A percentile compares a stretch with the other conserved stretches of the same genome.
Evolutionary conservation across 2,113 vertebrate genomes (phyloP).

Genomic region (Pipra filicauda): DNA sequence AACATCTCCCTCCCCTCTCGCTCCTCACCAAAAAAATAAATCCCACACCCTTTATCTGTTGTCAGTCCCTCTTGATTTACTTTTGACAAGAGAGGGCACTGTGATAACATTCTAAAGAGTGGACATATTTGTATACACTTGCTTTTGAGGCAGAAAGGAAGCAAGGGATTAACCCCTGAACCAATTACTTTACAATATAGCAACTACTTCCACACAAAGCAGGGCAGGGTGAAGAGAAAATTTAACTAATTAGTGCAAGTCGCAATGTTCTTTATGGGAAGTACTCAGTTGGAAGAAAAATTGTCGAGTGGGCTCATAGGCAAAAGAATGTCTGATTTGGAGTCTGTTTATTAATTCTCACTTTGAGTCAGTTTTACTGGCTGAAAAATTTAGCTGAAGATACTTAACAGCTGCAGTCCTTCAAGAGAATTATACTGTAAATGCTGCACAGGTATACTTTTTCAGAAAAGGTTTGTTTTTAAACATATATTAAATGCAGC

Average conservation of each 20-base stretch:
- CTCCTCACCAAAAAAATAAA: background rate
- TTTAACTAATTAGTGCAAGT: background rate
- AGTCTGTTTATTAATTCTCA: conserved; percentile 2
- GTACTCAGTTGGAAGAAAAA: conserved; percentile 9
- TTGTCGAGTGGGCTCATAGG: background rate
- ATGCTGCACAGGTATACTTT: background rate
- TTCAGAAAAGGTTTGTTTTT: background rate
- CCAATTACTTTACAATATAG: conserved; percentile 18
- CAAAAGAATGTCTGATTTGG: background rate
- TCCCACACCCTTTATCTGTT: background rate
- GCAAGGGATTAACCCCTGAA: conserved; percentile 42
- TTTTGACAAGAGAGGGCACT: conserved; percentile 81
- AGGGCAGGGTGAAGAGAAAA: background rate
- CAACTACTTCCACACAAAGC: background rate
- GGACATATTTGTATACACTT: conserved; percentile 60
- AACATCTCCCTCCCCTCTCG: background rate
- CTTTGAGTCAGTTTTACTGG: background rate
- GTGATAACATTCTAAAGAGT: conserved; percentile 76
- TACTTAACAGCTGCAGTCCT: background rate
- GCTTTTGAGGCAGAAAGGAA: background rate
- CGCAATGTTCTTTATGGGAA: background rate
- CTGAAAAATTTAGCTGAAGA: background rate
- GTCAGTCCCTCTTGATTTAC: conserved; percentile 18
- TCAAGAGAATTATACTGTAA: background rate
- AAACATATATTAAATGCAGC: background rate